Evolutionary conservation across 2,113 vertebrate genomes (phyloP).

Genomic region (Sterna hirundo): DNA sequence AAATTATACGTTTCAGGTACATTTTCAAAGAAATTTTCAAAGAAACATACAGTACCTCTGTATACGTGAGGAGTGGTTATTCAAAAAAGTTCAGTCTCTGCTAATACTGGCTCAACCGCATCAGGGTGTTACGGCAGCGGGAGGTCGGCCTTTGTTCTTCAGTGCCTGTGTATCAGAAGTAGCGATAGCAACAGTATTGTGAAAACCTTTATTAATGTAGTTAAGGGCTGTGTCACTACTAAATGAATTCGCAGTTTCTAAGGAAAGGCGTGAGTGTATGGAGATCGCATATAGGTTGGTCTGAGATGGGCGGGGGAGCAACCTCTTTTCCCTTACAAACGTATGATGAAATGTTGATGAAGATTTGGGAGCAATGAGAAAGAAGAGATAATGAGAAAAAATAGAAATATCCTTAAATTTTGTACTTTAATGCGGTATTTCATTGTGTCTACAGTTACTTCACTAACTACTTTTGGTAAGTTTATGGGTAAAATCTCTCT

Average conservation of each 20-base stretch:
- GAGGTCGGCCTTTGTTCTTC: background rate
- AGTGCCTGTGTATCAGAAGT: background rate
- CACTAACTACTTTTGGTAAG: background rate
- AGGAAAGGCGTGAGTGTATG: background rate
- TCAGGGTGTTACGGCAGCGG: fast-evolving
- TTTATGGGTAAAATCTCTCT: background rate
- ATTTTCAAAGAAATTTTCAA: background rate
- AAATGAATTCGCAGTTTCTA: background rate
- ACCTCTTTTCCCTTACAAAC: background rate
- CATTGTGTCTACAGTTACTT: background rate
- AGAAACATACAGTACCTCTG: background rate
- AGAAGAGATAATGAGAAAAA: background rate
- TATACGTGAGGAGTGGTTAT: fast-evolving
- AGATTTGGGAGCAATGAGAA: background rate
- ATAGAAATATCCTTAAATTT: background rate
- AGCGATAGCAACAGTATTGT: background rate
- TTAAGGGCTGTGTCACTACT: background rate
- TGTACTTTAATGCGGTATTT: background rate
- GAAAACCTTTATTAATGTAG: background rate
- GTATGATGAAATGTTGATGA: background rate
- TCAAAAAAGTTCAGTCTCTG: background rate
- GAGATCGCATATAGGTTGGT: background rate
- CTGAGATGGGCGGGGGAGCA: background rate
- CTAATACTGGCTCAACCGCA: background rate
- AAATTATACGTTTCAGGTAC: background rate